Base-by-base conservation (phyloP, 2,113 vertebrate species). In the Vombatus ursinus region DNA sequence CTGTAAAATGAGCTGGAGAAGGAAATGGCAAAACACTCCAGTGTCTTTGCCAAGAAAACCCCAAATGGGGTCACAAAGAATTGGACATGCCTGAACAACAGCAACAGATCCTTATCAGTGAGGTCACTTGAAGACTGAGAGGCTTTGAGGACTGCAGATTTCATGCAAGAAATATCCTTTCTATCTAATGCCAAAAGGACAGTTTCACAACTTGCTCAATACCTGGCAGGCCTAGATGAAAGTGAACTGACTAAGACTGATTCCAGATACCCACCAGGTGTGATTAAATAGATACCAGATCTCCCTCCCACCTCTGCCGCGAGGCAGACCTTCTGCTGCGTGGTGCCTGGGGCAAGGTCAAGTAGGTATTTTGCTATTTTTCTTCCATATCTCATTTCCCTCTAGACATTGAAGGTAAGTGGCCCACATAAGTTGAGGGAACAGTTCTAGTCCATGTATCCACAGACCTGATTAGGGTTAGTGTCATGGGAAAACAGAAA, bases 191-290 rank as follows among this genome's bases (percentile, higher is more conserved):
- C 0, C 37, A 26, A 44, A 52, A 8, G 44, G 22, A 89, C 84
- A 1, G 19, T 24, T 57, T 92, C 89, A 90, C 2, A 3, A 92
- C 52, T 92, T 97, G 47, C 92, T 93, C 92, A 61, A 0, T 0
- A 22, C 50, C 0, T 0, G 89, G 93, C 93, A 95, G 93, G 52
- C 31, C 23, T 28, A 91, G 92, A 96, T 94, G 92, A 95, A 84
- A 92, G 91, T 50, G 22, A 94, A 93, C 90, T 92, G 94, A 89
- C 96, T 84, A 57, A 50, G 57, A 77, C 47, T 96, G 94, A 61
- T 95, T 91, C 93, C 95, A 95, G 95, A 95, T 94, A 52, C 24
- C 19, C 0, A 52, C 92, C 54, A 92, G 96, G 54, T 0, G 0
- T 10, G 93, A 93, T 95, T 47, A n/a, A 37, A 54, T 94, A 94